Base-by-base conservation (phyloP, 2,888 invertebrate genomes). In the Mylabris sibirica region DNA sequence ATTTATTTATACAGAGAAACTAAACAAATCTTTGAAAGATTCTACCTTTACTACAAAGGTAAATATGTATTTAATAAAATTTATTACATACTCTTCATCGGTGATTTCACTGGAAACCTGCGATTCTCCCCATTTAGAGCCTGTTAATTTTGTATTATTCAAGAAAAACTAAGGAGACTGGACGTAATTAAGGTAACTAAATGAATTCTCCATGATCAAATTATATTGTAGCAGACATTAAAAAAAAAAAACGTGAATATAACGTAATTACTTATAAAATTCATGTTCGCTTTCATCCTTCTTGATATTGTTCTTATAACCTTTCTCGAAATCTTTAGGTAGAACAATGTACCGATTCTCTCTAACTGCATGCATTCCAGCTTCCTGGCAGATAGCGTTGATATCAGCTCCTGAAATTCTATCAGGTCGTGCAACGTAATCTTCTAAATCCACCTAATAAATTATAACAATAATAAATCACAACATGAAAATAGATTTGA, bases 241-340 rank as follows among this genome's bases (percentile, higher is more conserved):
- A 17, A 8, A 60, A 17, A 8, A 60, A 34, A 34, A 34, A 60
- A 60, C 20, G 20, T 14, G 4, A 14, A 2, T 57, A 24, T 11
- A 57, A 57, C 14, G 14, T 5, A 64, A 66, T 90, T 97, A 99
- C 90, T 98, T 99, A 87, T 99, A 99, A 87, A 99, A 99, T 85
- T 99, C 99, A 82, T 99, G 98, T 88, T 99, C 99, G 79, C 97
- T 95, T 85, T 98, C 98, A 85, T 99, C 99, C 84, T 99, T 99
- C 87, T 99, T 99, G 82, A 98, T 98, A 83, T 99, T 99, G 83
- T 98, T 99, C 84, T 99, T 99, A 88, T 99, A 99, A 44, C 98
- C 99, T 84, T 99, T 99, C 84, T 99, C 99, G 81, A 99, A 99
- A 87, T 99, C 99, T 87, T 99, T 99, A 6, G 97, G 95, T 66